Evolutionary conservation across 2,113 vertebrate species (phyloP).

Genomic region (Cryptotis parvus): DNA sequence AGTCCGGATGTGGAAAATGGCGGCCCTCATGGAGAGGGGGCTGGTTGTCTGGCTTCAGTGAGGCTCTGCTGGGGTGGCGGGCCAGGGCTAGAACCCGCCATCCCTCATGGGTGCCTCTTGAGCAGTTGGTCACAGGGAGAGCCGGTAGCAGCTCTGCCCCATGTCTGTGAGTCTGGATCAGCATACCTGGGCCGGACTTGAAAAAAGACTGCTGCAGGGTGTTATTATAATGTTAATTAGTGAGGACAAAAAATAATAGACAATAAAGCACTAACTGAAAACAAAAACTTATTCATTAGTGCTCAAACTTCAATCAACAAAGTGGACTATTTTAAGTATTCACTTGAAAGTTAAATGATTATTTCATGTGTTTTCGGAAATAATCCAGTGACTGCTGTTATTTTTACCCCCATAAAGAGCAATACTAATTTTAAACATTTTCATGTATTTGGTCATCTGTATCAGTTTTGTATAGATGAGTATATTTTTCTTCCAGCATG

Average conservation of each 20-base stretch:
- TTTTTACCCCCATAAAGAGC: neutral
- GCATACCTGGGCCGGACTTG: too few relatives aligned
- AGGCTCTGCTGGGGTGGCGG: too few relatives aligned
- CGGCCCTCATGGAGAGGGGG: too few relatives aligned
- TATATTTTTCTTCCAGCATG: neutral
- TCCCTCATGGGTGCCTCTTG: too few relatives aligned
- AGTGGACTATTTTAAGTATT: constrained; percentile 40
- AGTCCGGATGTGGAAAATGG: too few relatives aligned
- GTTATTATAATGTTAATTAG: too few relatives aligned
- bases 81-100: too few relatives aligned
- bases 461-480: neutral
- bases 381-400: neutral
- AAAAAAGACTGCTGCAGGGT: too few relatives aligned
- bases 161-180: too few relatives aligned
- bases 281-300: neutral
- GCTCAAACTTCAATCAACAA: constrained; percentile 26
- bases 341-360: constrained; percentile 27
- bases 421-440: neutral
- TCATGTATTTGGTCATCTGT: neutral
- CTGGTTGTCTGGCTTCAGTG: too few relatives aligned
- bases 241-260: neutral
- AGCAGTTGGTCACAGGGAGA: too few relatives aligned
- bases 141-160: too few relatives aligned
- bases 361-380: constrained; percentile 21
- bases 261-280: neutral